Percentiles rank a stretch among this genome's conserved stretches.
phyloP scores from a whole-genome alignment of 2,888 invertebrate species.

The Dryomyza anilis region DNA sequence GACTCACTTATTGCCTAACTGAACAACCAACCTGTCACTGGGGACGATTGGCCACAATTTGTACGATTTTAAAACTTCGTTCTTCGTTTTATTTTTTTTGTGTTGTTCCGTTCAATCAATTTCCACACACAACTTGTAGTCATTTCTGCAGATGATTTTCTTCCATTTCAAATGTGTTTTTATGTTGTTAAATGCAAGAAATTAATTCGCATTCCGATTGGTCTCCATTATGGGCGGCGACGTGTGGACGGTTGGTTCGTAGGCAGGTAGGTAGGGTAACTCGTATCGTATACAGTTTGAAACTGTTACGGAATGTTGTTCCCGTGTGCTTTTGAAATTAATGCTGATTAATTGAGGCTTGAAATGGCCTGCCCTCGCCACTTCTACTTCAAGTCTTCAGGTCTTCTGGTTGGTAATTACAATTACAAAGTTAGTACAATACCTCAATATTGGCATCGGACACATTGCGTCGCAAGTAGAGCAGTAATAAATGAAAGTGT shows the following conservation, averaged over 20 bases:
- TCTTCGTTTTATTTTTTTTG: conserved; percentile 2
- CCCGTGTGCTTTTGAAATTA: conserved; percentile 18
- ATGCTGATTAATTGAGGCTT: conserved; percentile 25
- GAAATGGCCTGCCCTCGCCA: conserved; percentile 2
- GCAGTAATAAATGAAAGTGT: not conserved
- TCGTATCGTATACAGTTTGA: not conserved
- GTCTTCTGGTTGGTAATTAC: conserved; percentile 8
- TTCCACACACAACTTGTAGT: not conserved
- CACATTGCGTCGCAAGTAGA: not conserved
- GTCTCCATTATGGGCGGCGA: no score
- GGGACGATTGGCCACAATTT: conserved; percentile 18
- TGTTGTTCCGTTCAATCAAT: not conserved
- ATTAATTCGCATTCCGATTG: conserved; percentile 11
- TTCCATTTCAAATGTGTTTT: not conserved
- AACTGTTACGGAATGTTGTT: no score
- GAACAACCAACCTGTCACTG: not conserved
- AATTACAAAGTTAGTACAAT: conserved; percentile 15
- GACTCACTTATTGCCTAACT: not conserved
- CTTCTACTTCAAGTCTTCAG: no score
- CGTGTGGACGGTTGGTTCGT: no score
- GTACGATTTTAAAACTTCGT: not conserved
- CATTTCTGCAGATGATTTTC: not conserved
- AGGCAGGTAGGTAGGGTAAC: not conserved
- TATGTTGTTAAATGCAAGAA: conserved; percentile 2
- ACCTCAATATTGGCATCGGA: not conserved